Conservation (phyloP, 2,797 vertebrate genomes). For the Gallirallus australis region DNA sequence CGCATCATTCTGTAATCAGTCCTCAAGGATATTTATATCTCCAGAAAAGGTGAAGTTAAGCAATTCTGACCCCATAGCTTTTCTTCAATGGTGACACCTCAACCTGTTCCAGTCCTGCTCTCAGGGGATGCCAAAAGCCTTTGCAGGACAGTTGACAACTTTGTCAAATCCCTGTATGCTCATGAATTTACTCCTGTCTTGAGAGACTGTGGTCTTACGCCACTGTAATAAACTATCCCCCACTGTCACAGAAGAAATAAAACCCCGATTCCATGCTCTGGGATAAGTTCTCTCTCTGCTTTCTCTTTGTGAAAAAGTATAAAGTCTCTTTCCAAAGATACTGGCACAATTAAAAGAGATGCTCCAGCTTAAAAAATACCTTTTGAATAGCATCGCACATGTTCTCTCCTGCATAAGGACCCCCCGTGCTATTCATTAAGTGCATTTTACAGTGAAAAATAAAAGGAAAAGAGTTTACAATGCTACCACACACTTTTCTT, state of each 20-base stretch:
- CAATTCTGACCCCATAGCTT: background rate
- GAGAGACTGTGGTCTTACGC: background rate
- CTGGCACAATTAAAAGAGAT: background rate
- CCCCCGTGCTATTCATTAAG: background rate
- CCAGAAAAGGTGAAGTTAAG: background rate
- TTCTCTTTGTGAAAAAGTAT: background rate
- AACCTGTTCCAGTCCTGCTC: background rate
- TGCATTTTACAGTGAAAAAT: background rate
- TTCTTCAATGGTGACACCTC: background rate
- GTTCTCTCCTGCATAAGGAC: background rate
- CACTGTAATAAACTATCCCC: background rate
- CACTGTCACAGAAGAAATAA: background rate
- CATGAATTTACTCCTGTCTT: background rate
- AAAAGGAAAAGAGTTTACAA: background rate
- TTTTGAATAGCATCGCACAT: background rate
- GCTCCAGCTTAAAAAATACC: background rate
- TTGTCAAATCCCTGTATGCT: background rate
- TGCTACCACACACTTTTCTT: background rate
- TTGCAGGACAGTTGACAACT: background rate
- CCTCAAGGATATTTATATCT: constrained; percentile 34
- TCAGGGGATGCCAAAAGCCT: background rate
- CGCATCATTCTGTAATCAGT: constrained; percentile 7
- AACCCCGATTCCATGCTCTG: background rate
- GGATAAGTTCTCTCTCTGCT: background rate
- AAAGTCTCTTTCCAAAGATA: background rate